Base-by-base conservation (phyloP, 2,888 invertebrate genomes). In the Stenoptilia bipunctidactyla region DNA sequence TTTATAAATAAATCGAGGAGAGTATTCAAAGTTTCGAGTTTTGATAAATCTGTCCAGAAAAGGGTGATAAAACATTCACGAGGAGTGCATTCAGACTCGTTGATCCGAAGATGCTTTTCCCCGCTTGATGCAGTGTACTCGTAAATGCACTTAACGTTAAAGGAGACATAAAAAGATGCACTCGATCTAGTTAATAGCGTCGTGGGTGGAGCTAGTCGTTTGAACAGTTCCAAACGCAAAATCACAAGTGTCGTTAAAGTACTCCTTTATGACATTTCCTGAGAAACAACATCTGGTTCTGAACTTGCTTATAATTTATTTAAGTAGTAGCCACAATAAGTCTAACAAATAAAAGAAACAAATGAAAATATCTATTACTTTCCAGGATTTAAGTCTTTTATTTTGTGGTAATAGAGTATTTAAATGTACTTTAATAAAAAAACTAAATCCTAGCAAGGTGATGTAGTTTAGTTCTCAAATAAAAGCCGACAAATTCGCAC, bases 111-210 rank as follows among this genome's bases (percentile, higher is more conserved):
- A 34, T 13, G 34, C 8, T 5, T 14, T 14, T 13, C 60, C 61
- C 20, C 20, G 20, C 20, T 20, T 61, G 61, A 63, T 67, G 67
- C 65, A 68, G 64, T 66, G 61, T 68, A 74, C 74, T 70, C 66
- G 74, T 67, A 71, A 77, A 77, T 72, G 76, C 79, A 79, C 79
- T 79, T 77, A 80, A 64, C 66, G 62, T 59, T 52, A 61, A 57
- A 61, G 54, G 66, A 68, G 67, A 70, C 65, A 66, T 73, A 75
- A 76, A 77, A 74, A 72, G 72, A 75, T 72, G 72, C 64, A 65
- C 65, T 64, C 68, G 66, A 66, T 66, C 66, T 71, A 69, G 69
- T 71, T 75, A 74, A 77, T 69, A 69, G 66, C 55, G 50, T 49
- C 53, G 70, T 70, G 62, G 74, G 74, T 61, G 75, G 57, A 45